Evolutionary conservation across 2,888 invertebrate genomes (phyloP).

Genomic region (Tiliacea aurago): DNA sequence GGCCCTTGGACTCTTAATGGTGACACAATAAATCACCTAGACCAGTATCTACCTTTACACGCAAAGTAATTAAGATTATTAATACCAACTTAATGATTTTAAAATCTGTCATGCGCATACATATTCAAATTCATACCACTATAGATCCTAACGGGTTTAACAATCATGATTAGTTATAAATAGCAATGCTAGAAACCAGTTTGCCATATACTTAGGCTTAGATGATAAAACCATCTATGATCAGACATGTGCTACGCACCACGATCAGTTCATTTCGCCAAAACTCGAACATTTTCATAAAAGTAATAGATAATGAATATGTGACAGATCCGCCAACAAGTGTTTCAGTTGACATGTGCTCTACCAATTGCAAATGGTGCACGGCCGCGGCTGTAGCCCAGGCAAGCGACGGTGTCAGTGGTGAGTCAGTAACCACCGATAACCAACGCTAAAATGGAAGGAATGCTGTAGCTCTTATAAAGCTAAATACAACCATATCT

Average conservation of each 20-base stretch:
- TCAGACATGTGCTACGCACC: slow-evolving; percentile 4
- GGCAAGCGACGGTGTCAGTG: slow-evolving; percentile 79
- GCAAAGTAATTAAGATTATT: slow-evolving; percentile 35
- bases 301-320: slow-evolving; percentile 53
- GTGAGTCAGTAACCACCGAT: slow-evolving; percentile 78
- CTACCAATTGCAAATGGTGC: slow-evolving; percentile 84
- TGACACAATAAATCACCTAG: slow-evolving; percentile 41
- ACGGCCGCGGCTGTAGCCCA: slow-evolving; percentile 82
- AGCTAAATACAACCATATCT: slow-evolving; percentile 53
- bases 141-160: not conserved
- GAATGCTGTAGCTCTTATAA: slow-evolving; percentile 25
- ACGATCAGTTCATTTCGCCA: slow-evolving; percentile 12
- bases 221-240: not conserved
- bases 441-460: slow-evolving; percentile 49
- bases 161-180: slow-evolving; percentile 23
- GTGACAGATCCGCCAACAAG: slow-evolving; percentile 78
- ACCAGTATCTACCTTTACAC: slow-evolving; percentile 16
- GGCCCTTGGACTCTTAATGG: slow-evolving; percentile 48
- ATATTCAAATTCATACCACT: not conserved
- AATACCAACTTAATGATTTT: slow-evolving; percentile 12
- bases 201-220: not conserved
- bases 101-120: slow-evolving; percentile 9
- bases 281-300: slow-evolving; percentile 16
- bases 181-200: slow-evolving; percentile 33
- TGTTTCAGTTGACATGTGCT: slow-evolving; percentile 80